Conservation (phyloP, 2,888 invertebrate genomes). For the Tineola bisselliella region DNA sequence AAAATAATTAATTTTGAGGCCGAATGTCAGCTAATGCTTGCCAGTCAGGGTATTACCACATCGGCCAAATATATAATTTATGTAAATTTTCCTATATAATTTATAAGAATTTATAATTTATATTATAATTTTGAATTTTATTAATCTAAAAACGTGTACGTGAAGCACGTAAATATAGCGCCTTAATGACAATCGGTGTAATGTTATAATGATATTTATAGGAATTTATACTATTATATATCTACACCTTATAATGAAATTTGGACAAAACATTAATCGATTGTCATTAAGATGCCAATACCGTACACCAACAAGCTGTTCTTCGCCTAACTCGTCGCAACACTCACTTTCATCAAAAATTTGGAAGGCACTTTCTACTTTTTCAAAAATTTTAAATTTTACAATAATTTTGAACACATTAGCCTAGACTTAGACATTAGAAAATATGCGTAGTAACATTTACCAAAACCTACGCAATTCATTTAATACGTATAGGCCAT, state of each 20-base stretch:
- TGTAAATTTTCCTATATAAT: conserved; percentile 65
- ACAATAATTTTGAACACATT: conserved; percentile 78
- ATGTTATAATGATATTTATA: background rate
- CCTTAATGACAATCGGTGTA: background rate
- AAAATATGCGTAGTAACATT: conserved; percentile 68
- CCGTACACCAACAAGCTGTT: conserved; percentile 29
- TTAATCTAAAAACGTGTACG: conserved; percentile 61
- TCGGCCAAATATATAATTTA: conserved; percentile 64
- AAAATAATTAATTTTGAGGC: conserved; percentile 58
- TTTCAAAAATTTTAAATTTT: conserved; percentile 65
- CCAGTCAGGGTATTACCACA: conserved; percentile 82
- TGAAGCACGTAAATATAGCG: conserved; percentile 41
- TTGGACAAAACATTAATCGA: conserved; percentile 12
- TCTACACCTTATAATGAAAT: background rate
- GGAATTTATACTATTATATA: background rate
- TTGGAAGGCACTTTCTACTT: conserved; percentile 87
- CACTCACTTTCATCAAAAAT: conserved; percentile 70
- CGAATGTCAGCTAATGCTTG: conserved; percentile 65
- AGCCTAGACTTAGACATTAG: conserved; percentile 73
- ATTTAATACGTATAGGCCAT: conserved; percentile 63
- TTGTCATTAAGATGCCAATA: conserved; percentile 20
- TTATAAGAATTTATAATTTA: conserved; percentile 61
- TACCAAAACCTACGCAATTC: conserved; percentile 65
- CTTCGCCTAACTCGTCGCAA: conserved; percentile 68
- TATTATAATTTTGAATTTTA: conserved; percentile 68